phyloP scores from a whole-genome alignment of 2,113 vertebrate genomes.

The Egretta garzetta region DNA sequence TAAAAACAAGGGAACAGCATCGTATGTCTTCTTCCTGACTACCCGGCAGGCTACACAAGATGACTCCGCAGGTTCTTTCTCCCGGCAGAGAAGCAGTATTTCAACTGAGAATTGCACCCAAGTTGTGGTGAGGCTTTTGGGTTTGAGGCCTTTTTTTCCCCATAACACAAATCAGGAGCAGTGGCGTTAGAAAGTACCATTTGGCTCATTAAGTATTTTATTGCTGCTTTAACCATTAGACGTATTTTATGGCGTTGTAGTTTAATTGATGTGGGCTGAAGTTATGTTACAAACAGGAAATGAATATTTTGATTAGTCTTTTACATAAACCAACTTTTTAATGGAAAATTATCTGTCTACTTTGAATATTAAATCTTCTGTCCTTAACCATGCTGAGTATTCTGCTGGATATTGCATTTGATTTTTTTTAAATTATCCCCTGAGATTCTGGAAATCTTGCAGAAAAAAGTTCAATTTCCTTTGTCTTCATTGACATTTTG shows the following conservation, averaged over 20 bases:
- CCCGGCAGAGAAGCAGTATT: neutral
- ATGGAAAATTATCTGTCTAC: neutral
- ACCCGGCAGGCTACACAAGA: fast-evolving
- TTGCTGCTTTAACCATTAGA: neutral
- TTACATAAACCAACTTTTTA: neutral
- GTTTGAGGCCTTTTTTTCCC: fast-evolving
- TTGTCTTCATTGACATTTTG: constrained; percentile 65
- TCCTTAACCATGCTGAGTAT: neutral
- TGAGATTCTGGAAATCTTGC: neutral
- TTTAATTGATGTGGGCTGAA: neutral
- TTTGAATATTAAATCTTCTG: neutral
- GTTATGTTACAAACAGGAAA: constrained; percentile 12
- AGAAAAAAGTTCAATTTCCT: constrained; percentile 39
- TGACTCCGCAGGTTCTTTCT: neutral
- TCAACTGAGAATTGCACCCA: neutral
- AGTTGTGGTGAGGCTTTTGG: neutral
- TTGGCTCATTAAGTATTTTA: neutral
- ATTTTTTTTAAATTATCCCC: constrained; percentile 43
- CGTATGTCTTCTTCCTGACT: neutral
- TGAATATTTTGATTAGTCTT: constrained; percentile 12
- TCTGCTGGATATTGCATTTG: neutral
- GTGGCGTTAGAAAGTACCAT: neutral
- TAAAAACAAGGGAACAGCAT: neutral
- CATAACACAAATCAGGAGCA: neutral
- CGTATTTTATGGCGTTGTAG: neutral